phyloP scores from a whole-genome alignment of 2,888 invertebrate genomes.

The Mesochorus sp. region DNA sequence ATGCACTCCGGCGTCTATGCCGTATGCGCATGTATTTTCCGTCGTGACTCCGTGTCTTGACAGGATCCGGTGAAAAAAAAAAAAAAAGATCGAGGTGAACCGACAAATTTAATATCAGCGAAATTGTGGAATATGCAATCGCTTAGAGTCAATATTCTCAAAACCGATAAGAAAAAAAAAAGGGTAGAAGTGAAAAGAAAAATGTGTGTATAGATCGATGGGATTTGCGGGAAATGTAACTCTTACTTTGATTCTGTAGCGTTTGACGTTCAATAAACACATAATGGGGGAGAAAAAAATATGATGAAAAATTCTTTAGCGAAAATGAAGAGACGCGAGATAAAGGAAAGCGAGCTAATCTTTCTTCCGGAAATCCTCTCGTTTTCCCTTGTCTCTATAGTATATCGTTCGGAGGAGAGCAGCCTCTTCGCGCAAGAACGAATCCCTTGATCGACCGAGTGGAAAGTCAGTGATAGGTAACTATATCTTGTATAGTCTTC shows the following conservation, averaged over 20 bases:
- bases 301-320: neutral
- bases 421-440: constrained; percentile 42
- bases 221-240: neutral
- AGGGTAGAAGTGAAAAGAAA: neutral
- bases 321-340: neutral
- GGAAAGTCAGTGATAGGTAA: constrained; percentile 34
- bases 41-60: constrained; percentile 18
- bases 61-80: neutral
- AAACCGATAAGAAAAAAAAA: too few species aligned
- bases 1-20: neutral
- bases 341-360: neutral
- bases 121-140: constrained; percentile 10
- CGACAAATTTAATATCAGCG: constrained; percentile 8
- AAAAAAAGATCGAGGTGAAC: neutral
- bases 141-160: neutral
- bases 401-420: constrained; percentile 26
- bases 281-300: neutral
- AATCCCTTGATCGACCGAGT: constrained; percentile 48
- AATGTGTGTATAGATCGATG: neutral
- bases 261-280: constrained; percentile 29
- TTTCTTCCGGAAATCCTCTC: neutral
- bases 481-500: constrained; percentile 35
- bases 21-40: neutral
- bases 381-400: constrained; percentile 31
- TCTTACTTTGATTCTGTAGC: constrained; percentile 15